phyloP scores from a whole-genome alignment of 2,888 invertebrate species.

The Euzetes globulus region DNA sequence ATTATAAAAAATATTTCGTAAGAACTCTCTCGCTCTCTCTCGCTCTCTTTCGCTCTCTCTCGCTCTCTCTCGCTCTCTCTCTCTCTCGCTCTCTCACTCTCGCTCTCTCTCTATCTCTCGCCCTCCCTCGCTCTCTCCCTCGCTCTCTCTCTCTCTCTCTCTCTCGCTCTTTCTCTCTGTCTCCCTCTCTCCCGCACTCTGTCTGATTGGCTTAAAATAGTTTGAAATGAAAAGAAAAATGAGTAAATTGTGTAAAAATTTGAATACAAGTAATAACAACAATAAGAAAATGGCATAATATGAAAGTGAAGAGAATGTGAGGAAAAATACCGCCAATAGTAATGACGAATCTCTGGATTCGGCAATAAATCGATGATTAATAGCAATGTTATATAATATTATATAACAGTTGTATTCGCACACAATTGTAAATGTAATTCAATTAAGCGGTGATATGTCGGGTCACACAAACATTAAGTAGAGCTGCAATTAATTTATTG shows the following conservation, averaged over 20 bases:
- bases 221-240: constrained; percentile 6
- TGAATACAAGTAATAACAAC: constrained; percentile 5
- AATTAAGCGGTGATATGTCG: constrained; percentile 29
- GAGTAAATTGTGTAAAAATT: constrained; percentile 24
- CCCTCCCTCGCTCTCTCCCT: background rate
- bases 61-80: background rate
- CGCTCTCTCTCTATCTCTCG: background rate
- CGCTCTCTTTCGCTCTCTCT: background rate
- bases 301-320: no score
- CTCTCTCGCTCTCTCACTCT: constrained; percentile 6
- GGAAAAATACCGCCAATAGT: background rate
- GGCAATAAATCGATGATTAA: constrained; percentile 25
- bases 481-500: constrained; percentile 29
- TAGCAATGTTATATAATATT: background rate
- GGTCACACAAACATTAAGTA: constrained; percentile 14
- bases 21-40: no score
- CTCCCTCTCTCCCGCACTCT: background rate
- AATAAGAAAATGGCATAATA: background rate
- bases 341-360: background rate
- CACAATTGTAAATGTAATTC: constrained; percentile 22
- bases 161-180: background rate
- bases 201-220: background rate
- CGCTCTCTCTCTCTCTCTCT: constrained; percentile 2
- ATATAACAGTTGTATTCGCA: constrained; percentile 18
- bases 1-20: no score